A percentile compares a stretch with the other conserved stretches of the same genome.
Evolutionary conservation across 1,140 invertebrate genomes (phyloP).

Genomic region (Saccostrea glomerata): DNA sequence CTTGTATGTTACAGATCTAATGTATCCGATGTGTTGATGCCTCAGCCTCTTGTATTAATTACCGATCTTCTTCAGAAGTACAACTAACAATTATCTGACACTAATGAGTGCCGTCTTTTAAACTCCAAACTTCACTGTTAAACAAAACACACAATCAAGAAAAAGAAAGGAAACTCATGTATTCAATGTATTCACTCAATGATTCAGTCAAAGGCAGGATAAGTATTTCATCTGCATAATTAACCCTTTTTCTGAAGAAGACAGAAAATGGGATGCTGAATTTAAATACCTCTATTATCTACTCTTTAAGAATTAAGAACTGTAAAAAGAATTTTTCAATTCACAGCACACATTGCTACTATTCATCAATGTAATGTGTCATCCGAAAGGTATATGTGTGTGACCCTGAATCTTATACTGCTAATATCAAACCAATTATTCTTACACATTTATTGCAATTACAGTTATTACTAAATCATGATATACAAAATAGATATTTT

Average conservation of each 20-base stretch:
- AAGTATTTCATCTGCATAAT: neutral
- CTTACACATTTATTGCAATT: neutral
- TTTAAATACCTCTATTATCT: neutral
- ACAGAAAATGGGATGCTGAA: neutral
- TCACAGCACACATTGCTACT: neutral
- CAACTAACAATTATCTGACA: conserved; percentile 5
- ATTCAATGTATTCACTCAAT: conserved; percentile 11
- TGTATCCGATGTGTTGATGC: neutral
- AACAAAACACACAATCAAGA: neutral
- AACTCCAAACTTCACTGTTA: neutral
- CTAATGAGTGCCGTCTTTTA: conserved; percentile 9
- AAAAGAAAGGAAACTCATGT: neutral
- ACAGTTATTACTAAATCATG: neutral
- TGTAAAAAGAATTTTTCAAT: neutral
- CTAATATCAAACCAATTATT: neutral
- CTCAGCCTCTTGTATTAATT: conserved; percentile 32
- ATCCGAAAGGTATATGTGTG: neutral
- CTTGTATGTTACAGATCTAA: neutral
- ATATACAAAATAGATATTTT: neutral
- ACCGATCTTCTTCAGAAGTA: neutral
- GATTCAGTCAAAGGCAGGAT: neutral
- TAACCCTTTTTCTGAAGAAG: neutral
- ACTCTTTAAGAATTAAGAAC: neutral
- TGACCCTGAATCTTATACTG: neutral
- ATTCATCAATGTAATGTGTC: neutral